Percentiles rank a stretch among this genome's conserved stretches.
Conservation (phyloP, 1,140 invertebrate genomes). For the Cydia pomonella region DNA sequence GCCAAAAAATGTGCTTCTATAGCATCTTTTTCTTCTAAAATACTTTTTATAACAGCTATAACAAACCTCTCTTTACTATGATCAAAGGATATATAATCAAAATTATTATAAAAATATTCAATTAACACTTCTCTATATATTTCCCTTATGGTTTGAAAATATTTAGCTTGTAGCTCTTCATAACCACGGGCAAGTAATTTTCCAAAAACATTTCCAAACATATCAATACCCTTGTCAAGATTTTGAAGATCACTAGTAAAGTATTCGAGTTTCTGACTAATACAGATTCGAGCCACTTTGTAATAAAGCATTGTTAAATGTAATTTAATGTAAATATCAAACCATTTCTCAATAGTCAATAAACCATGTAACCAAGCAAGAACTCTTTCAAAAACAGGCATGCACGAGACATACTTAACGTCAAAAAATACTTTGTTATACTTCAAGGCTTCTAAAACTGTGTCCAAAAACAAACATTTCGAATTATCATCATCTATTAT, state of each 20-base stretch:
- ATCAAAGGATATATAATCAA: conserved; percentile 38
- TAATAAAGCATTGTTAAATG: conserved; percentile 61
- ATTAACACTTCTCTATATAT: conserved; percentile 47
- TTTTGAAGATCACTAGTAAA: conserved; percentile 44
- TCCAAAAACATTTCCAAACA: conserved; percentile 52
- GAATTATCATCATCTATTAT: conserved; percentile 23
- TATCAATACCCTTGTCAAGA: conserved; percentile 43
- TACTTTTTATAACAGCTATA: conserved; percentile 46
- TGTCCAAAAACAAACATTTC: neutral
- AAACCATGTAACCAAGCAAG: conserved; percentile 44
- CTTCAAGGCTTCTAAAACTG: conserved; percentile 47
- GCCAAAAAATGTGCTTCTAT: conserved; percentile 45
- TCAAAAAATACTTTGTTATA: conserved; percentile 55
- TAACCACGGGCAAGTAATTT: conserved; percentile 56
- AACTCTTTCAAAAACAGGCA: conserved; percentile 52
- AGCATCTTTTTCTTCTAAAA: conserved; percentile 41
- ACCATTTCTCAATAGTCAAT: conserved; percentile 49
- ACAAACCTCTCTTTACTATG: conserved; percentile 39
- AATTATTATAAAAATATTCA: conserved; percentile 39
- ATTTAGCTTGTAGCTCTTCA: conserved; percentile 46
- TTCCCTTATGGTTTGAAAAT: conserved; percentile 53
- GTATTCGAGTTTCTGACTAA: conserved; percentile 44
- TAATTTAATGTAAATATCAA: conserved; percentile 48
- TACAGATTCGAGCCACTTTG: conserved; percentile 48
- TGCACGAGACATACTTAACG: conserved; percentile 42